These are phyloP conservation scores for Pipistrellus kuhlii DNA, from an alignment of 2,797 vertebrate species.

Conservation along the genomic window DNA sequence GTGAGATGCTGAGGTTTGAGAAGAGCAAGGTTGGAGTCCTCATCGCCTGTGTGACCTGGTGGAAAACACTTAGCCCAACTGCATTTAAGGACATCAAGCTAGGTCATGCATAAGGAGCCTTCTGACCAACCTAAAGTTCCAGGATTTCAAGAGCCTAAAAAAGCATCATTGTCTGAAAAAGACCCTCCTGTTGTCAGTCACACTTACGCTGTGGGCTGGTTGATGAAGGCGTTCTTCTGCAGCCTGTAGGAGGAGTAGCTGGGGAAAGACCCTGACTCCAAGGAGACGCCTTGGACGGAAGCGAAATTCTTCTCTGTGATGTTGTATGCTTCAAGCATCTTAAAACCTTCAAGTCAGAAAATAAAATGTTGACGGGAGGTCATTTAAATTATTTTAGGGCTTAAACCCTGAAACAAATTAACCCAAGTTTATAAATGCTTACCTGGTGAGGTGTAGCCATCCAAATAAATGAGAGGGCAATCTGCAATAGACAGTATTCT, in stretches of 20 bases:
- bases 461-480: conserved; percentile 96
- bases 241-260: conserved; percentile 94
- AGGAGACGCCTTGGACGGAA: conserved; percentile 92
- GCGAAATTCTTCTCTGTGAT: conserved; percentile 96
- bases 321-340: conserved; percentile 98
- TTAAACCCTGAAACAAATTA: conserved; percentile 67
- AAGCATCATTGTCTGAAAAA: neutral
- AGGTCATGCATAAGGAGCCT: neutral
- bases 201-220: conserved; percentile 94
- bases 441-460: conserved; percentile 98
- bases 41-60: neutral
- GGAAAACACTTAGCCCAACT: neutral
- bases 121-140: neutral
- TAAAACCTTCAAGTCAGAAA: conserved; percentile 91
- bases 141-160: neutral
- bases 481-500: conserved; percentile 88
- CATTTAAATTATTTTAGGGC: conserved; percentile 1
- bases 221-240: conserved; percentile 95
- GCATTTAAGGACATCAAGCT: conserved; percentile 23
- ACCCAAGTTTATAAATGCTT: conserved; percentile 68
- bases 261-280: conserved; percentile 97
- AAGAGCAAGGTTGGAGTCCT: neutral
- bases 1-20: neutral
- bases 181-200: neutral
- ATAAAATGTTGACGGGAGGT: neutral